phyloP scores from a whole-genome alignment of 2,113 vertebrate genomes.

The Saimiri boliviensis region DNA sequence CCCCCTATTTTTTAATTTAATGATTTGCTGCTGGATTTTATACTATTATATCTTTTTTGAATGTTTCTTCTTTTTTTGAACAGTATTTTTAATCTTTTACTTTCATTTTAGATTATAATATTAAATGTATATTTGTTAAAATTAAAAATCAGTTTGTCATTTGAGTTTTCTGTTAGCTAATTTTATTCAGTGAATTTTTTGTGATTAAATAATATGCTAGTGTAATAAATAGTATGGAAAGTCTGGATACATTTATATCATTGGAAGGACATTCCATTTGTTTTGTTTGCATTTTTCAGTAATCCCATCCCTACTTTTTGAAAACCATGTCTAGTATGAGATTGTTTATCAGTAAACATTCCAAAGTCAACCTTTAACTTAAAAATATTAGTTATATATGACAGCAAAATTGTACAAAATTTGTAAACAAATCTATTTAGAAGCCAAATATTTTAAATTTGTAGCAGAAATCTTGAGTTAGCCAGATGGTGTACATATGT shows the following conservation, averaged over 20 bases:
- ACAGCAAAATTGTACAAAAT: too few species aligned
- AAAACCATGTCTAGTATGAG: not conserved
- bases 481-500: not conserved
- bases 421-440: too few species aligned
- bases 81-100: constrained; percentile 1
- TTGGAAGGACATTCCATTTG: not conserved
- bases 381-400: constrained; percentile 21
- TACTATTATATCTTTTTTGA: not conserved
- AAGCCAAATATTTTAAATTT: not conserved
- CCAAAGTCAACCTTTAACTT: constrained; percentile 41
- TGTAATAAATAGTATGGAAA: not conserved
- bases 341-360: constrained; percentile 16
- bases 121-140: not conserved
- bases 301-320: not conserved
- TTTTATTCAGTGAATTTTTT: not conserved
- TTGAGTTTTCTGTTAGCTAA: not conserved
- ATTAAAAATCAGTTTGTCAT: not conserved
- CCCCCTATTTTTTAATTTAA: not conserved
- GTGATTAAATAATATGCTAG: not conserved
- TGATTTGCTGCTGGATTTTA: constrained; percentile 18
- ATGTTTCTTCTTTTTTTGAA: constrained; percentile 12
- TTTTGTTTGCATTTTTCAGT: not conserved
- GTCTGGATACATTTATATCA: not conserved
- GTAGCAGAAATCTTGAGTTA: not conserved
- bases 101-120: not conserved